Evolutionary conservation across 2,888 invertebrate species (phyloP), one percentile per base, ranked within the genome.

Genomic region (Boloria euphrosyne): DNA sequence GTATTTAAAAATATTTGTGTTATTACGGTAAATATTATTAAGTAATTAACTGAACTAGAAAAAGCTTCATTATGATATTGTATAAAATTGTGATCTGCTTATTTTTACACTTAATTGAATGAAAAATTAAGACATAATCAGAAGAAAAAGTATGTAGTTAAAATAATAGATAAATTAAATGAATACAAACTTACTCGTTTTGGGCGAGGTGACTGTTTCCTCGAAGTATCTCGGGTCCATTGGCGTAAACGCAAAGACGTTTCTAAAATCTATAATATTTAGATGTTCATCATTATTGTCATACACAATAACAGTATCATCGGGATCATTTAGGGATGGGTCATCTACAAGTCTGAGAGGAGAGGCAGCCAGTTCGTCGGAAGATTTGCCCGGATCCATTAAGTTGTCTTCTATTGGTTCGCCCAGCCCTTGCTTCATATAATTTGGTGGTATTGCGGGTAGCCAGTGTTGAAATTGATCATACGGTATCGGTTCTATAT

Each of bases 171-270:
- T n/a, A 16, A 16, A 51, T 18, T 22, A 3, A 22, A 18, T 51
- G 5, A 50, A 10, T 18, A 31, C n/a, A 18, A n/a, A 66, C 66
- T 61, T 61, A 60, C 54, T 61, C 14, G 50, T 51, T 16, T 65
- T 54, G 16, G 57, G 55, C 14, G 18, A n/a, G 13, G n/a, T 7
- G 7, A 3, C 10, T 38, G 3, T 58, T 5, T 51, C 51, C 44
- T 60, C 60, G 22, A 47, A 71, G 17, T 67, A 71, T 4, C 62
- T 67, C 3, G 43, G 10, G 10, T 71, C 67, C 10, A 61, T 52
- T 10, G 69, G 69, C 2, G 71, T 69, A 17, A 69, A n/a, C 0
- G 69, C 71, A 46, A 71, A 71, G 0, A 18, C 22, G 3, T 65
- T 52, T 17, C 61, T 55, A 0, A 17, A 2, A 2, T 49, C 52